Evolutionary conservation across 2,113 vertebrate genomes (phyloP).

Genomic region (Myodes glareolus): DNA sequence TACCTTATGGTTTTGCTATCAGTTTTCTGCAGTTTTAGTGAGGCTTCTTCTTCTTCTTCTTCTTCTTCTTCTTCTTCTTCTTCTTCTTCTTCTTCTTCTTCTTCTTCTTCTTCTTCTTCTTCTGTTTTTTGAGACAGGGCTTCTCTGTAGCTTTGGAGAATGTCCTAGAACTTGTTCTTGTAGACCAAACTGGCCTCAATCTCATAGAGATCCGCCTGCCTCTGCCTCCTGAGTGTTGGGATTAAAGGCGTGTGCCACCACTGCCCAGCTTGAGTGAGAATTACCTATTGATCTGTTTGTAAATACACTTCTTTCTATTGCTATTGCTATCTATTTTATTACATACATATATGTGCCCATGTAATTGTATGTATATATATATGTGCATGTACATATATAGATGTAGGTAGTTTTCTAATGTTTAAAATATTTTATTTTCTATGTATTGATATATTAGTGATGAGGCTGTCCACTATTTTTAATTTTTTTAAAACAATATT

Average conservation of each 20-base stretch:
- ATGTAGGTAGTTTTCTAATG: neutral
- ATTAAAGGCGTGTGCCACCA: too few relatives aligned
- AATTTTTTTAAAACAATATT: neutral
- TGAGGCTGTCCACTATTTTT: neutral
- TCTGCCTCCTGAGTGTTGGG: too few relatives aligned
- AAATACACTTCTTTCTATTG: neutral
- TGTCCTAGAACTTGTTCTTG: too few relatives aligned
- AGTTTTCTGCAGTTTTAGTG: neutral
- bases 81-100: too few relatives aligned
- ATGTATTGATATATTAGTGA: neutral
- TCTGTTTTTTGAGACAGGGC: too few relatives aligned
- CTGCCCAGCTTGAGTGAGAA: neutral
- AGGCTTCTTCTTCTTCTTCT: neutral
- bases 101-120: too few relatives aligned
- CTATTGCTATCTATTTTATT: neutral
- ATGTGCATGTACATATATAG: neutral
- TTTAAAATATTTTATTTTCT: conserved; percentile 28
- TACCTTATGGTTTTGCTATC: neutral
- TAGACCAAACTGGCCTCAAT: too few relatives aligned
- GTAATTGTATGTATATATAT: neutral
- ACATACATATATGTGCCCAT: neutral
- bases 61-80: too few relatives aligned
- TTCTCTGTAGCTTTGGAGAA: too few relatives aligned
- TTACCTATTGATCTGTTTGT: neutral
- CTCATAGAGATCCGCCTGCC: too few relatives aligned